Evolutionary conservation across 2,888 invertebrate genomes (phyloP).

Genomic region (Tillus elongatus): DNA sequence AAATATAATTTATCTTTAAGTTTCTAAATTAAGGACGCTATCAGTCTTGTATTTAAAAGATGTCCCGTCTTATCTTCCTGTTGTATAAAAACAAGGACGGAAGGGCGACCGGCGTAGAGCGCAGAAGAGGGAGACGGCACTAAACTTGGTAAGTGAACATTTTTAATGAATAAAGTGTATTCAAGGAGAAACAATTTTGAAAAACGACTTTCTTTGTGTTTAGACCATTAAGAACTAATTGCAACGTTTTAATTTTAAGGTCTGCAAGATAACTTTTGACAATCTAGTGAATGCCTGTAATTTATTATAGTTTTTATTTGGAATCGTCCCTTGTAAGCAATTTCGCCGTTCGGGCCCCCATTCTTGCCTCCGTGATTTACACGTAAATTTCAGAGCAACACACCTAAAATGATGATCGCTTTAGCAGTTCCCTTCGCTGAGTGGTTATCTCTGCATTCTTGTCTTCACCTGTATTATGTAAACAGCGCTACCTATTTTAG

Average conservation of each 20-base stretch:
- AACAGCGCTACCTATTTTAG: no score
- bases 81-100: constrained; percentile 21
- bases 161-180: constrained; percentile 36
- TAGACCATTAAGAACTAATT: constrained; percentile 41
- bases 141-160: constrained; percentile 19
- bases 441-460: no score
- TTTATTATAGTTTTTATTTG: constrained; percentile 31
- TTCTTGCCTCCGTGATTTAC: background rate
- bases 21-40: constrained; percentile 38
- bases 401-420: no score
- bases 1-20: constrained; percentile 38
- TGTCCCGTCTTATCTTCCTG: constrained; percentile 26
- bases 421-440: no score
- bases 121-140: constrained; percentile 14
- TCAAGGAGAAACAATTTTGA: constrained; percentile 42
- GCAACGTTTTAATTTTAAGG: constrained; percentile 41
- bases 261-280: constrained; percentile 38
- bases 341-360: constrained; percentile 1
- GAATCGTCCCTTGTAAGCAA: background rate
- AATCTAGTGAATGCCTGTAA: constrained; percentile 36
- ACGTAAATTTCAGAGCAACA: background rate
- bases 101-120: constrained; percentile 16
- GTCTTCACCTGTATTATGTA: no score
- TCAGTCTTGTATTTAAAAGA: constrained; percentile 38
- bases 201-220: constrained; percentile 43